These are phyloP conservation scores for Nothobranchius kuhntae DNA, from an alignment of 2,113 vertebrate species.

Conservation along the genomic window DNA sequence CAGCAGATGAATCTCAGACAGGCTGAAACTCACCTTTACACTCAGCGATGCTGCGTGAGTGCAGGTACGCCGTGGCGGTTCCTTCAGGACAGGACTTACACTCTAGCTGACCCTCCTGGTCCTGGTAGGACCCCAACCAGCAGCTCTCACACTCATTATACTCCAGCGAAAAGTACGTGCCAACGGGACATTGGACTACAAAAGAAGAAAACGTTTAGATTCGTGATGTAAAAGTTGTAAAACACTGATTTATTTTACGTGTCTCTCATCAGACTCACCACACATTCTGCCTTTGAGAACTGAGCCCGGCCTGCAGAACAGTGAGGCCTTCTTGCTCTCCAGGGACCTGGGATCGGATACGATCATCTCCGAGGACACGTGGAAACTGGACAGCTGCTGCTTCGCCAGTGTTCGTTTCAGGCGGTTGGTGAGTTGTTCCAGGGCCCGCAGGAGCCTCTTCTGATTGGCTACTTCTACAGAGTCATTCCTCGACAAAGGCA, in stretches of 20 bases:
- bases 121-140: constrained; percentile 90
- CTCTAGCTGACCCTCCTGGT: constrained; percentile 91
- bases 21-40: constrained; percentile 86
- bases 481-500: constrained; percentile 92
- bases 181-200: constrained; percentile 93
- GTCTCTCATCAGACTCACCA: constrained; percentile 77
- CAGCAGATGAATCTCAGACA: background rate
- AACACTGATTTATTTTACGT: background rate
- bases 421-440: constrained; percentile 91
- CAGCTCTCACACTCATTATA: constrained; percentile 92
- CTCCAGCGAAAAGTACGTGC: constrained; percentile 92
- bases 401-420: constrained; percentile 89
- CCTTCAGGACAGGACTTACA: constrained; percentile 90
- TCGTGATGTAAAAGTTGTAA: background rate
- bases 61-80: constrained; percentile 91
- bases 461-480: constrained; percentile 92
- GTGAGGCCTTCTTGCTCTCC: constrained; percentile 86
- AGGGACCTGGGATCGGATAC: constrained; percentile 91
- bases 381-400: constrained; percentile 90
- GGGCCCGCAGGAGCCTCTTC: constrained; percentile 86
- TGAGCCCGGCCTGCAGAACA: constrained; percentile 93
- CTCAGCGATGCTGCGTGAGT: constrained; percentile 87
- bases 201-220: background rate
- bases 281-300: constrained; percentile 94
- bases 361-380: constrained; percentile 89